Percentiles rank a stretch among this genome's conserved stretches.
Conservation (phyloP, 2,113 vertebrate species). For the Gopherus flavomarginatus region DNA sequence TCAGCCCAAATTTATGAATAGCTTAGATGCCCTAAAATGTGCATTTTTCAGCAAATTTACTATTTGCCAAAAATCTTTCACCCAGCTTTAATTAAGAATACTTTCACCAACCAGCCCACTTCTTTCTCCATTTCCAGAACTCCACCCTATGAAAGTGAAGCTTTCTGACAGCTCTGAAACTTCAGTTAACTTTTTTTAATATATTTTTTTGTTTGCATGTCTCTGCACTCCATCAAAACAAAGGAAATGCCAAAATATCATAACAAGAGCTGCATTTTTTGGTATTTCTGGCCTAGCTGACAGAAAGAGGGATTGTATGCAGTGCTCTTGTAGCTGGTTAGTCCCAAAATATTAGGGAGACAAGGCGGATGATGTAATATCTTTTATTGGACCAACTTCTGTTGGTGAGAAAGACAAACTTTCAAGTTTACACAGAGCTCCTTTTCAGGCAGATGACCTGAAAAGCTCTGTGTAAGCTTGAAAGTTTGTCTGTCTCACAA, state of each 20-base stretch:
- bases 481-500: background rate
- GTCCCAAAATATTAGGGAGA: background rate
- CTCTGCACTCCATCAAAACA: background rate
- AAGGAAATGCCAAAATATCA: background rate
- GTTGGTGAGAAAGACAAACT: background rate
- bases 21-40: background rate
- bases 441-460: background rate
- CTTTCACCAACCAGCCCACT: background rate
- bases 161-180: background rate
- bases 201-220: background rate
- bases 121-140: background rate
- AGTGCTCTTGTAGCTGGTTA: background rate
- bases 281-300: background rate
- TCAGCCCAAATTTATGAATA: background rate
- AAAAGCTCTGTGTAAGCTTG: background rate
- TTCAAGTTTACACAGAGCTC: background rate
- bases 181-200: background rate
- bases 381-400: background rate
- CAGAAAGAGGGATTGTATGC: background rate
- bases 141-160: background rate
- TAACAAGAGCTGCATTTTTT: rapidly evolving
- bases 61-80: background rate
- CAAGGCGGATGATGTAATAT: background rate
- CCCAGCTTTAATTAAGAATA: background rate
- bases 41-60: background rate